A percentile compares a stretch with the other conserved stretches of the same genome.
Conservation (phyloP, 2,888 invertebrate genomes). For the Archips crataeganus region DNA sequence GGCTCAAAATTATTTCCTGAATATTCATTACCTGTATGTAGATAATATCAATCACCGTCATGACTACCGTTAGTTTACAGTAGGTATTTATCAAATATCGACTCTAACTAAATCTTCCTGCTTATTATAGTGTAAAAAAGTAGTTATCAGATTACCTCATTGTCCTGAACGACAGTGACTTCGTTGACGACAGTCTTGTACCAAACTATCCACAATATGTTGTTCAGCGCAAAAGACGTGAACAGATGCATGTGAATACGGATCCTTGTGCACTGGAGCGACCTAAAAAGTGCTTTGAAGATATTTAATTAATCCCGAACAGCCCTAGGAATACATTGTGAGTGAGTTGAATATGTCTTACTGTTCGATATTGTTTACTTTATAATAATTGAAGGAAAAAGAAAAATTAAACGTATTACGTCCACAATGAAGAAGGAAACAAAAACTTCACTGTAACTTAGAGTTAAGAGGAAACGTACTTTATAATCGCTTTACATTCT, state of each 20-base stretch:
- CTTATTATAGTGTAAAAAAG: too few species aligned
- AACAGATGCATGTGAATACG: constrained; percentile 92
- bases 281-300: constrained; percentile 64
- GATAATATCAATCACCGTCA: too few species aligned
- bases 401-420: not conserved
- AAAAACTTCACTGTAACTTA: not conserved
- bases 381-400: not conserved
- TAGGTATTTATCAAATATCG: too few species aligned
- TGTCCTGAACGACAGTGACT: constrained; percentile 83
- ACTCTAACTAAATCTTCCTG: too few species aligned
- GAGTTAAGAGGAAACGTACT: not conserved
- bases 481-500: not conserved
- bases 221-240: constrained; percentile 90
- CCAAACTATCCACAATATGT: constrained; percentile 91
- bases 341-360: too few species aligned
- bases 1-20: too few species aligned
- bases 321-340: too few species aligned
- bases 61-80: too few species aligned
- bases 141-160: constrained; percentile 83
- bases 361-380: too few species aligned
- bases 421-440: not conserved
- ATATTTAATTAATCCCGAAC: not conserved
- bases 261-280: constrained; percentile 90
- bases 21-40: too few species aligned
- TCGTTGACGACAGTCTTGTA: constrained; percentile 87